Evolutionary conservation across 2,888 invertebrate genomes (phyloP).

Genomic region (Aphodius sticticus): DNA sequence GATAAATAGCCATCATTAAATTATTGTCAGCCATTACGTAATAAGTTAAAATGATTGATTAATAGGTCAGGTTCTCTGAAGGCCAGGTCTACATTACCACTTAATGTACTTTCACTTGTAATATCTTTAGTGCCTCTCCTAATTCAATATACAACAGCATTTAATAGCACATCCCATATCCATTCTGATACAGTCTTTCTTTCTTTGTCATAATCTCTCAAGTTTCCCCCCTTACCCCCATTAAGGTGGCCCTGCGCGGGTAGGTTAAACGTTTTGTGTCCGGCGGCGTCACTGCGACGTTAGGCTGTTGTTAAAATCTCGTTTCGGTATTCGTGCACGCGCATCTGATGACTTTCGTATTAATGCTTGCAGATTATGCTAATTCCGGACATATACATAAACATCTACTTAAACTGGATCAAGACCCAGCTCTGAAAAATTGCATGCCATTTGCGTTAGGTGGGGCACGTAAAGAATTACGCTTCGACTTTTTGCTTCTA

Average conservation of each 20-base stretch:
- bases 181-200: background rate
- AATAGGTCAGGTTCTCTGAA: background rate
- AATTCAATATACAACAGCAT: background rate
- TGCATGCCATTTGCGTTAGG: conserved; percentile 31
- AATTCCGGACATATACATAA: conserved; percentile 58
- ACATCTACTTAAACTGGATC: conserved; percentile 59
- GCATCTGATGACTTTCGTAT: conserved; percentile 48
- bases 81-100: background rate
- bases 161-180: background rate
- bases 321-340: conserved; percentile 45
- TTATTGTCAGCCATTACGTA: background rate
- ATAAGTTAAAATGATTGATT: background rate
- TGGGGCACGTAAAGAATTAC: background rate
- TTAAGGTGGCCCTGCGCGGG: conserved; percentile 19
- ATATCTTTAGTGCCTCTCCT: background rate
- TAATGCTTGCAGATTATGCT: conserved; percentile 59
- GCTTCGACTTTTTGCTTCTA: background rate
- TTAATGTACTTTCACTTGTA: background rate
- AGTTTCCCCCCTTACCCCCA: conserved; percentile 14
- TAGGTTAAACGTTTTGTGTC: conserved; percentile 39
- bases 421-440: conserved; percentile 45
- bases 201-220: background rate
- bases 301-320: conserved; percentile 53
- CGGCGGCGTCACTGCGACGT: conserved; percentile 34
- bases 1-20: background rate